A percentile compares a stretch with the other conserved stretches of the same genome.
phyloP scores from a whole-genome alignment of 2,797 vertebrate genomes.

The Protosalanx chinensis region DNA sequence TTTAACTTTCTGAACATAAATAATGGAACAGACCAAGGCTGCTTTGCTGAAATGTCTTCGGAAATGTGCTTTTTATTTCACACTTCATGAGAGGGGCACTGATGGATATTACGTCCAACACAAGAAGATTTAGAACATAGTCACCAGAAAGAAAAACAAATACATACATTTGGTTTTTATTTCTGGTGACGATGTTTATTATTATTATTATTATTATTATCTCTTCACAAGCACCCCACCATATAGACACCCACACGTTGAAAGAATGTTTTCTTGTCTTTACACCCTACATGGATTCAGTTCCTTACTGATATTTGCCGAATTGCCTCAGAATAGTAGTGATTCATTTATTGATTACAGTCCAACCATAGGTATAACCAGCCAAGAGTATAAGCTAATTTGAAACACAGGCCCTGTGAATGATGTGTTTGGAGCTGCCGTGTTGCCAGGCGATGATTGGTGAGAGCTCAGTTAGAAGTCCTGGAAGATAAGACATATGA shows the following conservation, averaged over 20 bases:
- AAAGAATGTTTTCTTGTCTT: no score
- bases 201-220: not conserved
- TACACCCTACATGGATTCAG: no score
- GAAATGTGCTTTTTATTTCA: conserved; percentile 28
- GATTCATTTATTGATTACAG: not conserved
- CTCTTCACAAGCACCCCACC: not conserved
- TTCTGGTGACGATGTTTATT: not conserved
- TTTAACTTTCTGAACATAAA: conserved; percentile 50
- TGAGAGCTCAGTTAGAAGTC: no score
- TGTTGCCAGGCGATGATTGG: not conserved
- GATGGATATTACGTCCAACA: conserved; percentile 6
- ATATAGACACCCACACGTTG: no score
- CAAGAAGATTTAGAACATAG: not conserved
- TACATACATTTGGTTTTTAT: not conserved
- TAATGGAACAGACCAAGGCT: conserved; percentile 44
- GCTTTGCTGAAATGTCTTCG: conserved; percentile 25
- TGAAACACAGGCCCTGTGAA: not conserved
- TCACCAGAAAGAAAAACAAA: not conserved
- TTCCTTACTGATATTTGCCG: no score
- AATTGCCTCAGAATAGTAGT: no score
- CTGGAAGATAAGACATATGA: no score
- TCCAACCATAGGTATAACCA: not conserved
- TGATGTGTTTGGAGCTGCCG: conserved; percentile 8
- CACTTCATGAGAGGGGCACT: conserved; percentile 13
- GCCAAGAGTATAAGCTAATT: not conserved